Conservation (phyloP, 1,140 invertebrate species). For the Zaprionus inermis region DNA sequence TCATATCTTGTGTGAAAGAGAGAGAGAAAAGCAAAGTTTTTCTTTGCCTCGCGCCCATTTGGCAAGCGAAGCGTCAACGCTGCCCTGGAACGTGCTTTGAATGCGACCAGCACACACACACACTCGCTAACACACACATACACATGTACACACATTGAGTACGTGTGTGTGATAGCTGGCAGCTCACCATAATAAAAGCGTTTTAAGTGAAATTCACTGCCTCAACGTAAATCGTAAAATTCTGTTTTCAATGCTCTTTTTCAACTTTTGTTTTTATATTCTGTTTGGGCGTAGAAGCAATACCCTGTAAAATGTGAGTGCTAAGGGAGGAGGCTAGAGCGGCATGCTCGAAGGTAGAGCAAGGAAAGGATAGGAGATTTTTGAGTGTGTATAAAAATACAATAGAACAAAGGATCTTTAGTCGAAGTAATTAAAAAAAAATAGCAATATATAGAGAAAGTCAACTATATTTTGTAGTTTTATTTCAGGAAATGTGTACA, state of each 20-base stretch:
- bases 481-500: no score
- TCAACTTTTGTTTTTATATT: constrained; percentile 38
- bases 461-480: no score
- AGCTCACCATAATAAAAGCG: constrained; percentile 74
- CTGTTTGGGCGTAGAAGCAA: constrained; percentile 1
- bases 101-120: constrained; percentile 62
- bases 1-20: constrained; percentile 34
- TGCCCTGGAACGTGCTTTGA: constrained; percentile 74
- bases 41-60: constrained; percentile 55
- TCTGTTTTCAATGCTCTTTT: constrained; percentile 67
- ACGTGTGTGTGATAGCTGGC: constrained; percentile 32
- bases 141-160: no score
- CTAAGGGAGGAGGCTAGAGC: no score
- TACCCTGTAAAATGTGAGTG: neutral
- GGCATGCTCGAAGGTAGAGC: neutral
- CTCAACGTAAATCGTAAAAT: constrained; percentile 76
- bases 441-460: no score
- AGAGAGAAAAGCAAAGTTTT: constrained; percentile 65
- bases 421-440: no score
- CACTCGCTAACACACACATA: constrained; percentile 10
- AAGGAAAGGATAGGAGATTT: no score
- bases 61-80: constrained; percentile 72
- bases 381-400: no score
- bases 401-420: no score
- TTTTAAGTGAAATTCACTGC: constrained; percentile 80